Evolutionary conservation across 2,113 vertebrate species (phyloP), one percentile per base, ranked within the genome.

Genomic region (Cryptomyrus ogoouensis): DNA sequence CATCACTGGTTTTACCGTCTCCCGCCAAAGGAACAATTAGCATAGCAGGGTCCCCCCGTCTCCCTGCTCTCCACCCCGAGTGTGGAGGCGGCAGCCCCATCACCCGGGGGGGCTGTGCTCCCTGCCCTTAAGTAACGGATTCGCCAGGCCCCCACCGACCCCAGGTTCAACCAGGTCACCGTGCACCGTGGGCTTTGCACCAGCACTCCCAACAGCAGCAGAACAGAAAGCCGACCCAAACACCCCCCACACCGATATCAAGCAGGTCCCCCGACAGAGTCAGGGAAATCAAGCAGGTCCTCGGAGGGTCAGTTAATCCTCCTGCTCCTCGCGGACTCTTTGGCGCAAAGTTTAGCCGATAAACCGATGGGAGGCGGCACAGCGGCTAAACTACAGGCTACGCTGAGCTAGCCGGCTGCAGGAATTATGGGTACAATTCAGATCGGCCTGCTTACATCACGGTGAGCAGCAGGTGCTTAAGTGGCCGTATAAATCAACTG

Each of bases 141-240:
- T 92, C 91, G 93, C 91, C 19, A 91, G 90, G 92, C 94, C 90
- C 93, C 74, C 90, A 92, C 90, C 93, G 94, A 93, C 94, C 95
- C 93, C 90, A 91, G 93, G 93, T 94, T 93, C 93, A 93, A 93
- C 95, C 91, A 95, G 92, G 83, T 24, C 42, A 46, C 83, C 8
- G 3, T 9, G 17, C 44, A n/a, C 42, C 39, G 10, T 1, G 27
- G 13, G 24, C 50, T 13, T 53, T 0, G 94, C 94, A 94, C 94
- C 95, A 95, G 66, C 93, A 90, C 92, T 93, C 93, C 96, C 96
- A 94, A 95, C 93, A 95, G 95, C 95, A 92, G 95, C 89, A 92
- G 94, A 96, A 95, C 17, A 19, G 47, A 52, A 44, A 12, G 31
- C 9, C 21, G 88, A 89, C 77, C 87, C 87, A 50, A 5, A 90